A percentile compares a stretch with the other conserved stretches of the same genome.
These are phyloP conservation scores for Oncorhynchus clarkii DNA, from an alignment of 2,113 vertebrate species.

Conservation along the genomic window DNA sequence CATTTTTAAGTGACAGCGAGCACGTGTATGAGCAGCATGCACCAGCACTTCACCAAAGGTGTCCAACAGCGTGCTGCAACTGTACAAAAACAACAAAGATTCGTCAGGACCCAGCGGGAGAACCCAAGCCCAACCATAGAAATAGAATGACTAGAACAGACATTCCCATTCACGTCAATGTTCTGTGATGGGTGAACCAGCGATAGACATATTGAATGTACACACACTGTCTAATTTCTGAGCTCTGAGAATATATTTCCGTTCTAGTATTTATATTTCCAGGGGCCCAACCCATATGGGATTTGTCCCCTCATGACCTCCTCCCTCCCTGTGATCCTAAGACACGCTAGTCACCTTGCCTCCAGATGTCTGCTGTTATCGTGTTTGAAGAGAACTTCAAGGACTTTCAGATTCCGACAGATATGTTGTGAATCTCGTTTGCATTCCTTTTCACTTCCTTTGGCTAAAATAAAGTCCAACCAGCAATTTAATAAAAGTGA, in stretches of 20 bases:
- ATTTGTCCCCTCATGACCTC: no score
- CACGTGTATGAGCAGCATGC: slow-evolving; percentile 24
- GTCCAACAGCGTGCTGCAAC: slow-evolving; percentile 19
- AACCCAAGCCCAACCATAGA: no score
- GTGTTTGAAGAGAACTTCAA: slow-evolving; percentile 4
- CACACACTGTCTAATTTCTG: no score
- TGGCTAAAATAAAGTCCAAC: slow-evolving; percentile 14
- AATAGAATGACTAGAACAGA: no score
- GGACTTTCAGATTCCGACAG: slow-evolving; percentile 18
- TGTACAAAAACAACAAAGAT: slow-evolving; percentile 33
- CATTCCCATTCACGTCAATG: no score
- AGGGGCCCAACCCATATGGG: neutral
- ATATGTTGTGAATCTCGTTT: slow-evolving; percentile 36
- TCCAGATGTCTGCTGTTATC: slow-evolving; percentile 42
- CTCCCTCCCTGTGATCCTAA: slow-evolving; percentile 55
- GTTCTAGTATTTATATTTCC: no score
- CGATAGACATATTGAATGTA: neutral
- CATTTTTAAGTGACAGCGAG: slow-evolving; percentile 30
- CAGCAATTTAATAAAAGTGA: slow-evolving; percentile 45
- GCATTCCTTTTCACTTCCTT: slow-evolving; percentile 56
- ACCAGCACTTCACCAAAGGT: slow-evolving; percentile 24
- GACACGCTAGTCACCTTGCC: slow-evolving; percentile 28
- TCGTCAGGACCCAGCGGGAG: slow-evolving; percentile 2
- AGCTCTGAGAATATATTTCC: no score
- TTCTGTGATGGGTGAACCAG: no score